These are phyloP conservation scores for Scrobipalpa atriplicella DNA, from an alignment of 2,888 invertebrate species.

Conservation along the genomic window DNA sequence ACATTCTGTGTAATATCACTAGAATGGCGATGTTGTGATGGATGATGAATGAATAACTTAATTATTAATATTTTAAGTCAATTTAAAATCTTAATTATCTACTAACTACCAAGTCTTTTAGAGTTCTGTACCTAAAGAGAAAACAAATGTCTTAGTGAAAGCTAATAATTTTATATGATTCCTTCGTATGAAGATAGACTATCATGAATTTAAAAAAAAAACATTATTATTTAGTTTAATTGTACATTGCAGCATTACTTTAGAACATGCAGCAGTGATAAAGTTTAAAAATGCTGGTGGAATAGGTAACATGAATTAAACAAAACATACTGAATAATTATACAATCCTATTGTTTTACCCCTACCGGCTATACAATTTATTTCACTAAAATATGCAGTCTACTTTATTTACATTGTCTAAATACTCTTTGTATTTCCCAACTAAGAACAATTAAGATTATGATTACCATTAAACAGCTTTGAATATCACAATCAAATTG, in stretches of 20 bases:
- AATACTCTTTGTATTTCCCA: too few species aligned
- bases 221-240: not conserved
- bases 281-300: not conserved
- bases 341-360: not conserved
- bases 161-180: too few species aligned
- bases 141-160: not conserved
- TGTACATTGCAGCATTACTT: not conserved
- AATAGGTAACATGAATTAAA: not conserved
- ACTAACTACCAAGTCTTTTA: not conserved
- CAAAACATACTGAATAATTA: not conserved
- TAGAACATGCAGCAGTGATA: not conserved
- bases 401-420: slow-evolving; percentile 2
- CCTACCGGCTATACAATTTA: not conserved
- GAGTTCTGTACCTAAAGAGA: not conserved
- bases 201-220: not conserved
- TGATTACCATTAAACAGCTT: not conserved
- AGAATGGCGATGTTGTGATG: not conserved
- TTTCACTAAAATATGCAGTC: not conserved
- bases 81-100: slow-evolving; percentile 7
- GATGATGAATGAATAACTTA: slow-evolving; percentile 4
- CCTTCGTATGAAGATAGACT: too few species aligned
- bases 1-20: not conserved
- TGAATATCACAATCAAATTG: slow-evolving; percentile 1
- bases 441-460: not conserved
- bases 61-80: not conserved